Percentiles rank a stretch among this genome's conserved stretches.
phyloP scores from a whole-genome alignment of 2,797 vertebrate species.

The Cephalopachus bancanus region DNA sequence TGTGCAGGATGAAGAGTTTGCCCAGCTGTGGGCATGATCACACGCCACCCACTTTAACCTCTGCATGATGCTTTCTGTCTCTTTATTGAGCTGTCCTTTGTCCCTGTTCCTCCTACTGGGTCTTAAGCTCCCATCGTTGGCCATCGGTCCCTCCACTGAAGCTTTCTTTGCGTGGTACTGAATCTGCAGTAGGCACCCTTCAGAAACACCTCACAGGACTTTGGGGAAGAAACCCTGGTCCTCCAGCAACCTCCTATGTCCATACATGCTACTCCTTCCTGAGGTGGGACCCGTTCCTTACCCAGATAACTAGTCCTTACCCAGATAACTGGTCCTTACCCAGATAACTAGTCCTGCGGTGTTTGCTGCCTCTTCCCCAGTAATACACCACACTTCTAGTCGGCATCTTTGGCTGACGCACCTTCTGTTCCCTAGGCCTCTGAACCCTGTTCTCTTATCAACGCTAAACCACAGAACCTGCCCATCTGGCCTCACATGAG shows the following conservation, averaged over 20 bases:
- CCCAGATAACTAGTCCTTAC: no score
- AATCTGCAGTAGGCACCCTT: not conserved
- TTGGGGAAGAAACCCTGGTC: fast-evolving
- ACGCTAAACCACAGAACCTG: not conserved
- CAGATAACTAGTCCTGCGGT: fast-evolving
- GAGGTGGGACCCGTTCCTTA: not conserved
- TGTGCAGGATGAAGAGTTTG: not conserved
- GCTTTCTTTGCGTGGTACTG: not conserved
- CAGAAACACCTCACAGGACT: not conserved
- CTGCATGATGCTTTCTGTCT: not conserved
- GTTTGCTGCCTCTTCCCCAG: not conserved
- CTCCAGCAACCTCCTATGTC: not conserved
- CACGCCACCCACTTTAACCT: not conserved
- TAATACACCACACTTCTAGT: not conserved
- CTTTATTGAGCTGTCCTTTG: not conserved
- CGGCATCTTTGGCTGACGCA: not conserved
- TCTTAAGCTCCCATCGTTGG: not conserved
- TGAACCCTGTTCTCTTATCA: not conserved
- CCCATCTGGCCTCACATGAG: not conserved
- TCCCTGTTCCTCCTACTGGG: not conserved
- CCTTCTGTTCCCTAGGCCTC: not conserved
- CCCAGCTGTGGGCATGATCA: not conserved
- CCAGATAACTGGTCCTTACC: no score
- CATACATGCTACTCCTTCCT: fast-evolving
- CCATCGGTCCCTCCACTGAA: not conserved